phyloP scores from a whole-genome alignment of 2,113 vertebrate species.

The Myotis lucifugus region DNA sequence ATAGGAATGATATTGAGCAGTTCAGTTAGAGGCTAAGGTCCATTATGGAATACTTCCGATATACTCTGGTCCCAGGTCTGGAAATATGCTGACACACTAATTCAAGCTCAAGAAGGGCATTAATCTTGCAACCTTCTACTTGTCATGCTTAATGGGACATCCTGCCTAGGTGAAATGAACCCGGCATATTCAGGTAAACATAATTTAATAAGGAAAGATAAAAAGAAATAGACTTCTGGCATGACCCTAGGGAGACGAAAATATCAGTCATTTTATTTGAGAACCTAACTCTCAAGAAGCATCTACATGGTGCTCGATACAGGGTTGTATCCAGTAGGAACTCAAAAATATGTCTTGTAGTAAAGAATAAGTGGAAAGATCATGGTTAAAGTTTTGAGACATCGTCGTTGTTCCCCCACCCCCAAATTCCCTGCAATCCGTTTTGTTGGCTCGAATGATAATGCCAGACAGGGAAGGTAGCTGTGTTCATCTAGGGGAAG shows the following conservation, averaged over 20 bases:
- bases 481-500: slow-evolving; percentile 25
- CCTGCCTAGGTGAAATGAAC: slow-evolving; percentile 90
- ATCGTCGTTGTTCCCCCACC: not conserved
- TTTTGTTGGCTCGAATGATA: slow-evolving; percentile 50
- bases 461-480: slow-evolving; percentile 32
- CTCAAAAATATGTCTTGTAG: not conserved
- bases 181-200: slow-evolving; percentile 90
- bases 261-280: slow-evolving; percentile 75
- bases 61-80: slow-evolving; percentile 82
- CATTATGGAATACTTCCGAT: slow-evolving; percentile 84
- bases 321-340: not conserved
- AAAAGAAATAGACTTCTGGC: slow-evolving; percentile 76
- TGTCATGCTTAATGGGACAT: slow-evolving; percentile 90
- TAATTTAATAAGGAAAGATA: slow-evolving; percentile 88
- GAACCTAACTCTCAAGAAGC: slow-evolving; percentile 47
- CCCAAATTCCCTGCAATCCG: slow-evolving; percentile 45
- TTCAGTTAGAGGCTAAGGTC: slow-evolving; percentile 88
- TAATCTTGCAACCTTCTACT: slow-evolving; percentile 89
- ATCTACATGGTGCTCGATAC: not conserved
- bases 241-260: slow-evolving; percentile 65
- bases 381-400: slow-evolving; percentile 12
- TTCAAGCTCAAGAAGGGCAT: slow-evolving; percentile 88
- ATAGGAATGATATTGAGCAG: slow-evolving; percentile 89
- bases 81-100: slow-evolving; percentile 89
- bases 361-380: not conserved